Evolutionary conservation across 2,888 invertebrate species (phyloP).

Genomic region (Norana najaformis): DNA sequence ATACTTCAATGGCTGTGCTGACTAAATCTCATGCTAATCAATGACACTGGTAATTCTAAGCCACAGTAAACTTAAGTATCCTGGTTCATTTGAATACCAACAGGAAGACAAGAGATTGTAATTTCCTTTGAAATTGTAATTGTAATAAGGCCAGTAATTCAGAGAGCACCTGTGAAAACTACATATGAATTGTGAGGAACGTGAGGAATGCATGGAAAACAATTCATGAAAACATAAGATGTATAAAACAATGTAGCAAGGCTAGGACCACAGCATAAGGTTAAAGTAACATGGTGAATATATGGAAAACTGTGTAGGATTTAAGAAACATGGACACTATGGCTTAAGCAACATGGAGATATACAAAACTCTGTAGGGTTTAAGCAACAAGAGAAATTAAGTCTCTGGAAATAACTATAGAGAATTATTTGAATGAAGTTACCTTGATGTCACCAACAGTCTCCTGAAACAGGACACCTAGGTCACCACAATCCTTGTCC

Average conservation of each 20-base stretch:
- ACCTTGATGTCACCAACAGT: conserved; percentile 21
- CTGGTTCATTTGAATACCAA: background rate
- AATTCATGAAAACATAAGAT: background rate
- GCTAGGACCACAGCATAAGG: background rate
- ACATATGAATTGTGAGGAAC: too few species aligned
- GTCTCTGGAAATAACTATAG: background rate
- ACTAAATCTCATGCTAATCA: background rate
- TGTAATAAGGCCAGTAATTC: background rate
- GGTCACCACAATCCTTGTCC: conserved; percentile 17
- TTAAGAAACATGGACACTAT: background rate
- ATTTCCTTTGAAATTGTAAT: too few species aligned
- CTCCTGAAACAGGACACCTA: conserved; percentile 14
- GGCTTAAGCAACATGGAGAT: background rate
- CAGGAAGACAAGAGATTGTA: background rate
- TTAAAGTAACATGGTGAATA: background rate
- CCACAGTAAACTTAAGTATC: background rate
- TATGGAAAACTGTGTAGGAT: background rate
- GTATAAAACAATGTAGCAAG: background rate
- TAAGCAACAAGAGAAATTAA: background rate
- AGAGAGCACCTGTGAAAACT: too few species aligned
- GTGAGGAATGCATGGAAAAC: background rate
- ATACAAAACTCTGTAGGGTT: background rate
- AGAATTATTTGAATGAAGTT: background rate
- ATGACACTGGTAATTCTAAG: background rate
- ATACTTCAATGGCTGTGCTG: background rate